phyloP scores from a whole-genome alignment of 2,113 vertebrate genomes.

The Rhynchomys soricoides region DNA sequence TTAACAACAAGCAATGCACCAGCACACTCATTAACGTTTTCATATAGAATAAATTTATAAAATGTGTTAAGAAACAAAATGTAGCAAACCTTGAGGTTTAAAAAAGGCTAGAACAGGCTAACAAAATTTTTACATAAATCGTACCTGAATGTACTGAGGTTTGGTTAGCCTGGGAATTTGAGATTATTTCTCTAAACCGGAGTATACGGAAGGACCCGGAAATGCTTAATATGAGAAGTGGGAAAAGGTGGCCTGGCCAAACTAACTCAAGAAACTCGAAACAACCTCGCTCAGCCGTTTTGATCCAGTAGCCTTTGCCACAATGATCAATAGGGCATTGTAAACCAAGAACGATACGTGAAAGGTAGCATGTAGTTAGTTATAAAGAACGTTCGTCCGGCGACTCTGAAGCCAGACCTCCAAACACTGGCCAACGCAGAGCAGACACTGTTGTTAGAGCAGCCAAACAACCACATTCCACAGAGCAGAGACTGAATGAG shows the following conservation, averaged over 20 bases:
- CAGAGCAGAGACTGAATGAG: neutral
- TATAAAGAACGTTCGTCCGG: neutral
- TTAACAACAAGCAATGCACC: neutral
- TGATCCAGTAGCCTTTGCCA: neutral
- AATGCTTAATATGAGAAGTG: neutral
- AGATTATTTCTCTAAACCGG: neutral
- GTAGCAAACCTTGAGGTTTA: neutral
- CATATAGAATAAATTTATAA: neutral
- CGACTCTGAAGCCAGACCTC: slow-evolving; percentile 18
- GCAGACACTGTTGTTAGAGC: neutral
- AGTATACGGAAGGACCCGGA: neutral
- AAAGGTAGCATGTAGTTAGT: neutral
- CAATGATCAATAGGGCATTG: neutral
- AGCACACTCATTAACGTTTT: neutral
- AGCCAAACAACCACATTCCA: neutral
- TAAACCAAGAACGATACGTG: neutral
- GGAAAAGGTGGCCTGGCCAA: neutral
- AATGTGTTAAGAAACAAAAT: neutral
- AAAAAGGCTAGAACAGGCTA: neutral
- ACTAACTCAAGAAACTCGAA: neutral
- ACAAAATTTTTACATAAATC: neutral
- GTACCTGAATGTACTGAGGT: neutral
- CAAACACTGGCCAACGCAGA: neutral
- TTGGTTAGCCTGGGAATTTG: neutral
- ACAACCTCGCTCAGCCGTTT: neutral